Percentiles rank a stretch among this genome's conserved stretches.
phyloP scores from a whole-genome alignment of 2,888 invertebrate species.

The Orchestes rusci region DNA sequence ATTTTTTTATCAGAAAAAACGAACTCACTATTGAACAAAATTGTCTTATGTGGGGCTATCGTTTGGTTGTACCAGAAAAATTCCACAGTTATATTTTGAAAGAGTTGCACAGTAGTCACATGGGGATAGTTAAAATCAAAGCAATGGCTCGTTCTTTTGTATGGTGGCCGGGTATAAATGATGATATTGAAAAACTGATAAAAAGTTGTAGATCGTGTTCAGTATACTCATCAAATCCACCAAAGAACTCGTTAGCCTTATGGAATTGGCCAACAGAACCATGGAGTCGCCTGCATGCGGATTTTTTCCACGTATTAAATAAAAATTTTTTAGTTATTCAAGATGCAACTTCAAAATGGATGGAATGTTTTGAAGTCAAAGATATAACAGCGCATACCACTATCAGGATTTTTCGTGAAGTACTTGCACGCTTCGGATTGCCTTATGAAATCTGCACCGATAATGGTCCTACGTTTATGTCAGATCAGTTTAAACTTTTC shows the following conservation, averaged over 20 bases:
- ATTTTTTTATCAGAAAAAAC: conserved; percentile 8
- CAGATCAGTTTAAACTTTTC: not conserved
- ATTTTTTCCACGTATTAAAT: conserved; percentile 10
- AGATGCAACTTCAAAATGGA: conserved; percentile 15
- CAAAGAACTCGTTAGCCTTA: not conserved
- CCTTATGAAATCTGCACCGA: conserved; percentile 9
- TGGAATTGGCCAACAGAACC: conserved; percentile 13
- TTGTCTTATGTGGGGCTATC: conserved; percentile 11
- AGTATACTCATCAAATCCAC: conserved; percentile 4
- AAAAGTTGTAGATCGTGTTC: not conserved
- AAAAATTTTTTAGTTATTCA: conserved; percentile 3
- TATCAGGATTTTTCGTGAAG: conserved; percentile 10
- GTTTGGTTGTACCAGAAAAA: conserved; percentile 10
- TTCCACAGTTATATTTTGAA: conserved; percentile 8
- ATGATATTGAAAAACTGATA: conserved; percentile 2
- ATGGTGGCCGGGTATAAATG: conserved; percentile 3
- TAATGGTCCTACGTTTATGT: conserved; percentile 2
- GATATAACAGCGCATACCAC: not conserved
- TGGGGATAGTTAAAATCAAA: conserved; percentile 33
- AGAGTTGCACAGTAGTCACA: conserved; percentile 13
- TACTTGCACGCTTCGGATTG: conserved; percentile 14
- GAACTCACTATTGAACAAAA: conserved; percentile 11
- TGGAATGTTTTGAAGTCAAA: conserved; percentile 8
- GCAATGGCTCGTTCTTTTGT: conserved; percentile 24
- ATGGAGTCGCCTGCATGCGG: conserved; percentile 13